Base-by-base conservation (phyloP, 2,797 vertebrate genomes). In the Hirundo rustica region DNA sequence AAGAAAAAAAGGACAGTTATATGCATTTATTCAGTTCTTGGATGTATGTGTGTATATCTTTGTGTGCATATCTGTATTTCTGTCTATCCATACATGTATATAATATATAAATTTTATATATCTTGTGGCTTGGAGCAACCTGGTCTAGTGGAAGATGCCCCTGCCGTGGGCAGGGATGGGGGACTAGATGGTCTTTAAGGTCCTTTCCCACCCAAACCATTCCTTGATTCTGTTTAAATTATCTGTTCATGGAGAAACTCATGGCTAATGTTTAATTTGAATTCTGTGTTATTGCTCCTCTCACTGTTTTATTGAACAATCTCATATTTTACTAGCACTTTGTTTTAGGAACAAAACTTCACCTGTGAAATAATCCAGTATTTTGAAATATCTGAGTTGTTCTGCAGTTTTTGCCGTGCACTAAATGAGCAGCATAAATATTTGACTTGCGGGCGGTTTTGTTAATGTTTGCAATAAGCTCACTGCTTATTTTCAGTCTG, bases 11-110 rank as follows among this genome's bases (percentile, higher is more conserved):
- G 32, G 76, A 29, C 48, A 47, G 45, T 70, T 66, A 4, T 2
- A 6, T 6, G 14, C 25, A 88, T 85, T 92, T 61, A 73, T 82
- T 88, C 73, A 40, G n/a, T 29, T 93, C 13, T 78, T 40, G 54
- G 62, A 65, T 42, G 5, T 60, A 9, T 16, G 15, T 62, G 23
- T 55, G 36, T 19, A 1, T 58, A 8, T 77, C 47, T 54, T 30
- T 36, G 13, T 26, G 8, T 27, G 10, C 22, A 5, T 48, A 5
- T 55, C 19, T 65, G 0, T 42, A 26, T 75, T 58, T 88, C 34
- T 79, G 0, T 58, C n/a, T 58, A 2, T 57, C 14, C n/a, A 3
- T 44, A 5, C 3, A 0, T 29, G 19, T 50, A 9, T 36, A 10
- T 66, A 72, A 36, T 84, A 13, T 42, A 48, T 47, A 53, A 32